phyloP scores from a whole-genome alignment of 2,888 invertebrate species.

The Sthenelais limicola region DNA sequence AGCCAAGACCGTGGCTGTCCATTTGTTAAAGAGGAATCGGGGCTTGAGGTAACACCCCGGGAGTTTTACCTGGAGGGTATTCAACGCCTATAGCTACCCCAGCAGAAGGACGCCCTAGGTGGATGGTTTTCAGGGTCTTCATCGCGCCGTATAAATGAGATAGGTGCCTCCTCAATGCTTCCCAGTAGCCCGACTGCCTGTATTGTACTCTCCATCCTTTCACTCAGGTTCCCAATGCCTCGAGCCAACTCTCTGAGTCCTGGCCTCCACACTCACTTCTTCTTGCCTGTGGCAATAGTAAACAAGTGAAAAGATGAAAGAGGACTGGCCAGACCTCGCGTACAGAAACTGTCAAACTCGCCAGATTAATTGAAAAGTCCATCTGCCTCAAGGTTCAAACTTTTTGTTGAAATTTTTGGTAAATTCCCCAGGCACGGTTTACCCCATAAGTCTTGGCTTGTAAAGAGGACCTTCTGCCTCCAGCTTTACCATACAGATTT shows the following conservation, averaged over 20 bases:
- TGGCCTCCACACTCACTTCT: constrained; percentile 38
- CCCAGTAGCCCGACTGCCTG: constrained; percentile 4
- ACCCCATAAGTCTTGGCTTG: too few relatives aligned
- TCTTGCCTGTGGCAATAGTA: constrained; percentile 37
- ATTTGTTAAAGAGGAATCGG: too few relatives aligned
- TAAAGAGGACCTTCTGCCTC: too few relatives aligned
- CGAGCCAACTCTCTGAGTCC: background rate
- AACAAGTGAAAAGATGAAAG: constrained; percentile 42
- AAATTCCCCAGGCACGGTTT: constrained; percentile 35
- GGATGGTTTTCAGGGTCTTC: constrained; percentile 14
- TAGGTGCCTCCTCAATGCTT: constrained; percentile 19
- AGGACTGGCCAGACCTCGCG: constrained; percentile 33
- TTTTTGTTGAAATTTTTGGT: constrained; percentile 21
- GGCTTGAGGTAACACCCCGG: constrained; percentile 19
- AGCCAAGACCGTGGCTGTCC: too few relatives aligned
- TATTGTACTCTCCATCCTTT: constrained; percentile 19
- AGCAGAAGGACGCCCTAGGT: constrained; percentile 33
- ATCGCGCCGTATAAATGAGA: constrained; percentile 32
- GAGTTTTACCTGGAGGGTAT: constrained; percentile 32
- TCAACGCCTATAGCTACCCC: constrained; percentile 10
- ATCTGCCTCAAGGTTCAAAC: constrained; percentile 28
- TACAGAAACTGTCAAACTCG: constrained; percentile 37
- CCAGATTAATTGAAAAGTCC: constrained; percentile 39
- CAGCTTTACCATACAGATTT: too few relatives aligned
- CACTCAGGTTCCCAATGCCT: constrained; percentile 5